Base-by-base conservation (phyloP, 2,888 invertebrate species). In the Scaptomyza caliginosa region DNA sequence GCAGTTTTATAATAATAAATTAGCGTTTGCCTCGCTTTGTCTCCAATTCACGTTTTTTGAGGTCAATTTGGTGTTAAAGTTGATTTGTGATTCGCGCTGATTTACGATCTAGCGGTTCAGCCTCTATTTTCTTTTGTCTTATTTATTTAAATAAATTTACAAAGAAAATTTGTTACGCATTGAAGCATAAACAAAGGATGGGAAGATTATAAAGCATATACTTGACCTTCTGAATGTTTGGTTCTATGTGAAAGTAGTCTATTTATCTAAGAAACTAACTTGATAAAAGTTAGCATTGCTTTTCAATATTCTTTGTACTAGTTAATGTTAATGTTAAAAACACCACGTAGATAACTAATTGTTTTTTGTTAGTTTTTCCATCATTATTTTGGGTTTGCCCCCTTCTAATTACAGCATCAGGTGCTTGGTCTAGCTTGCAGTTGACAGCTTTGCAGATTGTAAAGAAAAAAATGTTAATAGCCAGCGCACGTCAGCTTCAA, bases 371-470 rank as follows among this genome's bases (percentile, higher is more conserved):
- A n/a, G 11, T 23, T 13, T 43, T 19, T 24, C 28, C 36, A 28
- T 23, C 4, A 13, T 32, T 6, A 30, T 32, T 46, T 49, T 73
- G 57, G 67, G 48, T 17, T 24, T n/a, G n/a, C 28, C 46, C 16
- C 54, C 32, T 4, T 56, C 63, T 80, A 77, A 75, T 77, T 75
- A 78, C 81, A 60, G 43, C 69, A n/a, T n/a, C n/a, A 80, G 83
- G 67, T 80, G 83, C 57, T 77, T 57, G 36, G 13, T n/a, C 32
- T 30, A 2, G 32, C 6, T 5, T 3, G 42, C 17, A 49, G 71
- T 17, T 49, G 32, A 34, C 59, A 54, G 60, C 66, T 45, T 63
- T 50, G 30, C 30, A 49, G 65, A 59, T 68, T 46, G 51, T 57
- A 50, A 58, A 16, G 49, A 58, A 16, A 26, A 10, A 34, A 17